Conservation (phyloP, 2,113 vertebrate species). For the Diglossa brunneiventris region DNA sequence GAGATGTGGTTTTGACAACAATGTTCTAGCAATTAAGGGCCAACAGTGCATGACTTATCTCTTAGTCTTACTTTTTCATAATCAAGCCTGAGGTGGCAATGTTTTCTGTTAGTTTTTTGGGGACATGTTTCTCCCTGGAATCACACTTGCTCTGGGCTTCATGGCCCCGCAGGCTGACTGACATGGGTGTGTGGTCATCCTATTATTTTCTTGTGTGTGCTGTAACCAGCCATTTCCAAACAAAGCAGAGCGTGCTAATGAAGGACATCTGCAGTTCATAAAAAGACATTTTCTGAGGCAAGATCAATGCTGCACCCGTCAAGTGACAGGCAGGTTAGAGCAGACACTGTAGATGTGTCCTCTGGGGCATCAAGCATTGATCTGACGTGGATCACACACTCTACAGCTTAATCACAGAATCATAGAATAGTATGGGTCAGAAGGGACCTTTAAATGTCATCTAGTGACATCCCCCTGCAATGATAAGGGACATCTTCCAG, state of each 20-base stretch:
- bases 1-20: not conserved
- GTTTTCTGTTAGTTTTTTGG: not conserved
- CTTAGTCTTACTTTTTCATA: not conserved
- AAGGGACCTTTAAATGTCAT: not conserved
- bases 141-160: not conserved
- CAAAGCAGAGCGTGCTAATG: not conserved
- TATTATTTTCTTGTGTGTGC: not conserved
- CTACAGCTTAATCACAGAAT: not conserved
- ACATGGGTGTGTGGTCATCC: not conserved
- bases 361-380: not conserved
- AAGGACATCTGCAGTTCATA: constrained; percentile 51
- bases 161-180: not conserved
- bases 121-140: not conserved
- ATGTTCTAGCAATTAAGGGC: not conserved
- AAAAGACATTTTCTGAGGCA: constrained; percentile 42
- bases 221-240: not conserved
- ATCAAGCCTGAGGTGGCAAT: not conserved
- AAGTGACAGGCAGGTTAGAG: constrained; percentile 17
- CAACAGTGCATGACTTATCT: constrained; percentile 1
- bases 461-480: not conserved
- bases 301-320: not conserved
- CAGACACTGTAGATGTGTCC: not conserved
- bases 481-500: not conserved
- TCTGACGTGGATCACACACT: not conserved
- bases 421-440: not conserved